Evolutionary conservation across 2,888 invertebrate species (phyloP).

Genomic region (Lissocephala sabroskyi): DNA sequence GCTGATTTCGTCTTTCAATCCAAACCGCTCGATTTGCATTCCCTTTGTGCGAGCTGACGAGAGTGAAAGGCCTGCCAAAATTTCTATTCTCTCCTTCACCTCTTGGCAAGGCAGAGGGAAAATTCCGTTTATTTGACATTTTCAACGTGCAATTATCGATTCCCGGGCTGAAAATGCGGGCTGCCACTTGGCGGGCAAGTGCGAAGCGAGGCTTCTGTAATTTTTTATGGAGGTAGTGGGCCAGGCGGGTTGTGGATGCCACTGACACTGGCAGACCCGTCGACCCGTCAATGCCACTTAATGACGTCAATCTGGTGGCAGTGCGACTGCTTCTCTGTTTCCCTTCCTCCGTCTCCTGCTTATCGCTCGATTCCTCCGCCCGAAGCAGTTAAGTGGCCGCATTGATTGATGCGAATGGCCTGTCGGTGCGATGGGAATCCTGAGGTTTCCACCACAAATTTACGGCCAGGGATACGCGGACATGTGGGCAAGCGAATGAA

Average conservation of each 20-base stretch:
- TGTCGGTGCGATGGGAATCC: neutral
- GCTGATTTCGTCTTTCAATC: no score
- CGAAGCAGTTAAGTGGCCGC: neutral
- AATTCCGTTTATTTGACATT: no score
- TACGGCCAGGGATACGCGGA: no score
- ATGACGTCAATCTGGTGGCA: constrained; percentile 21
- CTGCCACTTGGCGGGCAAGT: constrained; percentile 7
- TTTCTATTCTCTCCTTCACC: no score
- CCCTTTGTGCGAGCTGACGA: no score
- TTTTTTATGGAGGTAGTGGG: neutral
- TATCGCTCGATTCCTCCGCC: constrained; percentile 10
- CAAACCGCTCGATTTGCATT: no score
- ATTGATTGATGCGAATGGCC: neutral
- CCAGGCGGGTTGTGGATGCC: neutral
- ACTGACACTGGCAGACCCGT: constrained; percentile 6
- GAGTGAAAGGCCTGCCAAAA: no score
- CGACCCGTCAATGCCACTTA: constrained; percentile 25
- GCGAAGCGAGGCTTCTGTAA: neutral
- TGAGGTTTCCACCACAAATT: no score
- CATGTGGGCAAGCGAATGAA: no score
- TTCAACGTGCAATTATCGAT: constrained; percentile 54
- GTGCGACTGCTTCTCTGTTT: neutral
- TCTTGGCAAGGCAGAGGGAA: no score
- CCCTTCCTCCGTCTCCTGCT: neutral
- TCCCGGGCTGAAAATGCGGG: constrained; percentile 31